Conservation (phyloP, 2,113 vertebrate species). For the Aegypius monachus region DNA sequence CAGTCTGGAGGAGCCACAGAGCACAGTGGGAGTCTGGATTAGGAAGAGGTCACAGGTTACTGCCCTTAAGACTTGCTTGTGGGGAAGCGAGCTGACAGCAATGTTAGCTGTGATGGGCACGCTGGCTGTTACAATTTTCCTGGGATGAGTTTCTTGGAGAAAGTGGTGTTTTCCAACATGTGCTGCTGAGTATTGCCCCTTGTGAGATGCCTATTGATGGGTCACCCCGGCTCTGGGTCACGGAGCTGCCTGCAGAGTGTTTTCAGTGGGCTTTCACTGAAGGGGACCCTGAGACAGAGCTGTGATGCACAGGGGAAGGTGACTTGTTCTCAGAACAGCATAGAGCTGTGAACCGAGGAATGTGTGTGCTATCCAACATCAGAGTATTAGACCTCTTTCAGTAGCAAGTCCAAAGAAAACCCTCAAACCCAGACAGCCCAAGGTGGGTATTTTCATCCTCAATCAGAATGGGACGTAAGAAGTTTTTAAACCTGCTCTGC, state of each 20-base stretch:
- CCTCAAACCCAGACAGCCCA: neutral
- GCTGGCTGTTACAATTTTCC: neutral
- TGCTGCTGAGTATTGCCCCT: neutral
- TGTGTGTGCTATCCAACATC: accelerated
- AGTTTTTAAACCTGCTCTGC: neutral
- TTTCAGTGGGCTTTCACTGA: neutral
- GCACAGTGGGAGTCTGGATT: neutral
- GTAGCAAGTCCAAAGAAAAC: neutral
- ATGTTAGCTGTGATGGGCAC: accelerated
- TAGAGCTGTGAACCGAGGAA: neutral
- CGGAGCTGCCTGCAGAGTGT: neutral
- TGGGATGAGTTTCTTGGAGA: neutral
- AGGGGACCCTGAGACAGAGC: neutral
- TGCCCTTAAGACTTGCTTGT: neutral
- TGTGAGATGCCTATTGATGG: neutral
- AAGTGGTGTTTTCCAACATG: neutral
- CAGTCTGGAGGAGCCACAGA: neutral
- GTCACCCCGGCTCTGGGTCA: neutral
- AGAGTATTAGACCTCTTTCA: neutral
- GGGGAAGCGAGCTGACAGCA: neutral
- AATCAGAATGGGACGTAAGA: neutral
- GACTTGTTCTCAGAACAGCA: neutral
- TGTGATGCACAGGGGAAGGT: neutral
- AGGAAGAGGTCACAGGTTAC: neutral
- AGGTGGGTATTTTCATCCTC: neutral